Base-by-base conservation (phyloP, 2,888 invertebrate species). In the Pyralis farinalis region DNA sequence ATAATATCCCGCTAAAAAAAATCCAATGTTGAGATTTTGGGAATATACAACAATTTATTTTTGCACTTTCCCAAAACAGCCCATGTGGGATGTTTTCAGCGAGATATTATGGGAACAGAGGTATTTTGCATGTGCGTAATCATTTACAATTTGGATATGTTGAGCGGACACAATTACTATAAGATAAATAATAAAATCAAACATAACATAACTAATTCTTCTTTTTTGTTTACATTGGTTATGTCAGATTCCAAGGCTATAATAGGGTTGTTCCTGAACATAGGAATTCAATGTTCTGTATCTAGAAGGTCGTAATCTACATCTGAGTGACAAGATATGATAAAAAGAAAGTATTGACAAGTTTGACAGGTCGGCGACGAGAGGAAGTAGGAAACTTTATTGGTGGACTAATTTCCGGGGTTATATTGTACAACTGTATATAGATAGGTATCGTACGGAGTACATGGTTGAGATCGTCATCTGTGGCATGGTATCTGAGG, bases 321-420 rank as follows among this genome's bases (percentile, higher is more conserved):
- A 44, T 29, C n/a, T 25, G n/a, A 25, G 25, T 25, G 25, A 25
- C 40, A 44, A 21, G 36, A 44, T 43, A 58, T n/a, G 53, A 58
- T 46, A 54, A 64, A n/a, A 77, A 81, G 82, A 85, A 81, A 83
- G 78, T 56, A 71, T 67, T 68, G 73, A 70, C 78, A 73, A 53
- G 41, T 50, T 61, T 54, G 67, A 70, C 70, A 67, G 55, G 59
- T 57, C 62, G 51, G 56, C 55, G 61, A 63, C 58, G 63, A 51
- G 58, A 71, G 83, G 83, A 83, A 76, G 66, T 58, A 76, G 85
- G 80, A 83, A 83, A 64, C 11, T 12, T 21, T 39, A 32, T 38
- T 22, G 12, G 38, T 38, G 31, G 32, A 28, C 33, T 39, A 33
- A 28, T 33, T 33, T 39, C 39, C 39, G 39, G 39, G n/a, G 32